Base-by-base conservation (phyloP, 2,888 invertebrate species). In the Netelia melanura region DNA sequence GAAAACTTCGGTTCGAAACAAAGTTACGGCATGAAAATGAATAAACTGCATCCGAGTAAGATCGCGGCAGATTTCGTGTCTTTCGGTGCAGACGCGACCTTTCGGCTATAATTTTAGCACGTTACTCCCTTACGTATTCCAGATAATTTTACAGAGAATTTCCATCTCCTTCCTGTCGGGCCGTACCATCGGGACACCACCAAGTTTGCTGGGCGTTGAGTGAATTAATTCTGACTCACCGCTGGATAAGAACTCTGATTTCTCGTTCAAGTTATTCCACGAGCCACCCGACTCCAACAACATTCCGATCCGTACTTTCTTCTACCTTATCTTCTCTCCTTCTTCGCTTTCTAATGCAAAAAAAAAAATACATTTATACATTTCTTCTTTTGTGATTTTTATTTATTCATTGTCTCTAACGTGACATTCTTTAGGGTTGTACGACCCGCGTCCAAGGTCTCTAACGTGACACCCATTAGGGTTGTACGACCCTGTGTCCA, bases 41-140 rank as follows among this genome's bases (percentile, higher is more conserved):
- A 79, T 79, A 79, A 38, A 79, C 79, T 83, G 83, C 11, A 38
- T 72, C 65, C 23, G 23, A 64, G 67, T 38, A 56, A 67, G n/a
- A 76, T 30, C 23, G 14, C 25, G 48, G 10, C 48, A 14, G 11
- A 14, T 3, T 48, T 48, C 48, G 3, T 58, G 58, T 58, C 58
- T 58, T 58, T 58, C 11, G 48, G n/a, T 11, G 14, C 56, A 64
- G 68, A 68, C 58, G 56, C 64, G 76, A 75, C 76, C 77, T 82
- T 67, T 81, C 74, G 48, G 21, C 70, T 71, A 71, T 71, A 72
- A 84, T 78, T 78, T 81, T 52, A 81, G 68, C 64, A 68, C 81
- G 23, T 71, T 78, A 70, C 78, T 9, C 30, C 65, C 78, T 78
- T 78, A 84, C 84, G 78, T 84, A 81, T 84, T 81, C 81, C 70